Conservation (phyloP, 2,888 invertebrate species). For the Notodonta dromedarius region DNA sequence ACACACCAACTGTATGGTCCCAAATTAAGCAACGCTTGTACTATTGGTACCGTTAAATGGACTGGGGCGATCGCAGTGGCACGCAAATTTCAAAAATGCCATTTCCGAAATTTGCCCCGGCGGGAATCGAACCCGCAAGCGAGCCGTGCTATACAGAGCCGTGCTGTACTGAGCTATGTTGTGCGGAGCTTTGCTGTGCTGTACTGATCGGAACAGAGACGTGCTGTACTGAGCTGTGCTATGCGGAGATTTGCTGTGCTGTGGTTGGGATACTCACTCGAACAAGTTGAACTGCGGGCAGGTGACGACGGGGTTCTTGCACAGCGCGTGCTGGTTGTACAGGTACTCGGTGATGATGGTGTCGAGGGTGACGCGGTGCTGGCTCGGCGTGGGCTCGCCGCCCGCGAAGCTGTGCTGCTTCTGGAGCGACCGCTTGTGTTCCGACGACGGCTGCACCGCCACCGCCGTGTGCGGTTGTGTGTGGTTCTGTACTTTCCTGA, state of each 20-base stretch:
- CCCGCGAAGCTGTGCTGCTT: slow-evolving; percentile 72
- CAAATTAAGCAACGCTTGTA: too few species aligned
- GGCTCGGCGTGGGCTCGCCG: slow-evolving; percentile 58
- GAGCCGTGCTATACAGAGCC: too few species aligned
- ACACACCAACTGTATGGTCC: too few species aligned
- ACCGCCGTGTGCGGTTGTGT: slow-evolving; percentile 22
- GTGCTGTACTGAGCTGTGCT: background rate
- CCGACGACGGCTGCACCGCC: slow-evolving; percentile 35
- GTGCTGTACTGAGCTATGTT: too few species aligned
- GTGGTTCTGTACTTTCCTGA: slow-evolving; percentile 63
- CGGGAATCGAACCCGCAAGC: too few species aligned
- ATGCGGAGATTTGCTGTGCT: background rate
- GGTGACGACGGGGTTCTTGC: slow-evolving; percentile 98
- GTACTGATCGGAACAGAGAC: too few species aligned
- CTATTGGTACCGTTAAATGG: too few species aligned
- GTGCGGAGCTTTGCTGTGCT: too few species aligned
- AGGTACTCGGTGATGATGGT: slow-evolving; percentile 98
- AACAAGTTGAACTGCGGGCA: slow-evolving; percentile 98
- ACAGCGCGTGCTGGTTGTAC: slow-evolving; percentile 98
- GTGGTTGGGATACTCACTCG: slow-evolving; percentile 86
- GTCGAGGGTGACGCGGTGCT: slow-evolving; percentile 88
- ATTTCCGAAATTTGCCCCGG: too few species aligned
- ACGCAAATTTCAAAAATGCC: too few species aligned
- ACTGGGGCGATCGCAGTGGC: too few species aligned
- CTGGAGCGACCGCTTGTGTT: slow-evolving; percentile 78